phyloP scores from a whole-genome alignment of 1,140 invertebrate species.

The Bombus huntii region DNA sequence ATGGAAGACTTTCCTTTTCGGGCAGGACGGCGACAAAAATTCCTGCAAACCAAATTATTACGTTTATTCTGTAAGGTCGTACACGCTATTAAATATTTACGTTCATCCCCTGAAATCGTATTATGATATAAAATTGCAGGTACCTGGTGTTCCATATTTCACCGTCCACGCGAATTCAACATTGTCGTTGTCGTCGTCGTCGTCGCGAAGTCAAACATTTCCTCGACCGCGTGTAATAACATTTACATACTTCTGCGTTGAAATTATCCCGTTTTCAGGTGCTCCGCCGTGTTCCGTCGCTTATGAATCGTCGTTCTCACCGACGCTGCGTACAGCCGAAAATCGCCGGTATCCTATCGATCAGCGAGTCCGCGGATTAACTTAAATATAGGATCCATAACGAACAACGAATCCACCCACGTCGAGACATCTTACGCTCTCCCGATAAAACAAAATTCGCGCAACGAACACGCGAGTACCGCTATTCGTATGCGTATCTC shows the following conservation, averaged over 20 bases:
- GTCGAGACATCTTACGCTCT: slow-evolving; percentile 49
- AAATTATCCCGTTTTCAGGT: slow-evolving; percentile 13
- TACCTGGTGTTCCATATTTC: neutral
- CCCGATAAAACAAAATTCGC: slow-evolving; percentile 40
- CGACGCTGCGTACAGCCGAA: neutral
- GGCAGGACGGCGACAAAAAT: neutral
- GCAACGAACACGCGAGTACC: slow-evolving; percentile 25
- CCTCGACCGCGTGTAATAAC: slow-evolving; percentile 12
- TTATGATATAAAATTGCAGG: slow-evolving; percentile 1
- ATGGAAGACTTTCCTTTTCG: neutral
- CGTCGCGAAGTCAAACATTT: slow-evolving; percentile 16
- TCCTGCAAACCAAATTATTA: neutral
- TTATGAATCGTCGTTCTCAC: slow-evolving; percentile 45
- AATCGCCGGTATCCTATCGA: slow-evolving; percentile 32
- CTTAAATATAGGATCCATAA: neutral
- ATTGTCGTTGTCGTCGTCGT: neutral
- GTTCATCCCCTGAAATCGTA: neutral
- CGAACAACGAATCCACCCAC: slow-evolving; percentile 50
- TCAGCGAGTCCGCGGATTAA: slow-evolving; percentile 2
- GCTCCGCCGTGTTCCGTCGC: slow-evolving; percentile 21
- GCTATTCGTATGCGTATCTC: slow-evolving; percentile 59
- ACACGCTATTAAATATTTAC: neutral
- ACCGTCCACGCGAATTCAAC: slow-evolving; percentile 12
- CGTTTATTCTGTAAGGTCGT: neutral
- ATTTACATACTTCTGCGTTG: slow-evolving; percentile 21